Base-by-base conservation (phyloP, 2,113 vertebrate genomes). In the Prunella fulvescens region DNA sequence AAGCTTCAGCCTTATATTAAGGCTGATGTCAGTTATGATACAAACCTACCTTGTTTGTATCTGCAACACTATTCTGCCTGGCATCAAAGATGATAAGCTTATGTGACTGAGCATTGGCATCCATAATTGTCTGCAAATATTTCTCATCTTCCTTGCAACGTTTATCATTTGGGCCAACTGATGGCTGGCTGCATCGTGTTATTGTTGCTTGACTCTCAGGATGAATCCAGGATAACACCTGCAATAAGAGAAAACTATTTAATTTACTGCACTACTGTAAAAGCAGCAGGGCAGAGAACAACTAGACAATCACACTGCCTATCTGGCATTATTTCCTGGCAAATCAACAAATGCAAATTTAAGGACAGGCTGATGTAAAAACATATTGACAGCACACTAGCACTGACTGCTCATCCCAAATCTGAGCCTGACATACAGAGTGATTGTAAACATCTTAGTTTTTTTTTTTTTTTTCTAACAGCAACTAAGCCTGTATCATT, bases 201-300 rank as follows among this genome's bases (percentile, higher is more conserved):
- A 99, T 99, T 3, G 99, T 98, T 37, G 99, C 99, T 96, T 99
- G 99, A 93, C 98, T 98, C 97, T 99, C 99, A 1, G 99, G 99
- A 95, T 99, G 99, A 96, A 99, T 99, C 99, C 99, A 99, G 19
- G 99, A 99, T 16, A 99, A 96, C 37, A 99, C 99, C 99, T 99
- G 79, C 48, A 77, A 90, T 56, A 92, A 93, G 91, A 67, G 57
- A 64, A 67, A 88, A 54, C 33, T 10, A 47, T 71, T 77, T 95
- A 3, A 92, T 66, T 86, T 18, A 83, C 5, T 53, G 39, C 5
- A 37, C 5, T 19, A 26, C 51, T 62, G 26, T 9, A 86, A 82
- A 50, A 76, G 62, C 58, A 70, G 29, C 37, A 53, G 35, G 35
- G 11, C 56, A 62, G 47, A 77, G 31, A 10, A 44, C 29, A 85